These are phyloP conservation scores for Dioctria linearis DNA, from an alignment of 2,888 invertebrate genomes.

Conservation along the genomic window DNA sequence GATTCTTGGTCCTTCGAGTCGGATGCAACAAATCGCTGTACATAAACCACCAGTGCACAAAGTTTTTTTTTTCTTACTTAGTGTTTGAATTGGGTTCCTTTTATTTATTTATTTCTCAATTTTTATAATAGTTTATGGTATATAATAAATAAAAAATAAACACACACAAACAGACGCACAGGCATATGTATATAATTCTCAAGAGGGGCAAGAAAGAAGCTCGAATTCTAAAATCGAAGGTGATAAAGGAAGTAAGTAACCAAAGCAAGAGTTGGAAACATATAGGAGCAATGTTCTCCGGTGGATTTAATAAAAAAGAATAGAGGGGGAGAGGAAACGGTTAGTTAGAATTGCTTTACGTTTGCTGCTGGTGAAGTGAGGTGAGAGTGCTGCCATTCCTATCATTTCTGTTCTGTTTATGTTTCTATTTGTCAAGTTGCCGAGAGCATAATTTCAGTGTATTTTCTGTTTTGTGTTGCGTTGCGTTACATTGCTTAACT, in stretches of 20 bases:
- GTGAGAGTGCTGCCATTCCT: background rate
- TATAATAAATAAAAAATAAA: background rate
- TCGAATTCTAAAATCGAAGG: background rate
- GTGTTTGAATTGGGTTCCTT: conserved; percentile 3
- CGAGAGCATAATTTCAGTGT: conserved; percentile 35
- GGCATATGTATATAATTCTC: background rate
- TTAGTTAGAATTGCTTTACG: no score
- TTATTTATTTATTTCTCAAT: background rate
- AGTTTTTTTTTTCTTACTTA: background rate
- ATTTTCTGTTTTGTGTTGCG: conserved; percentile 25
- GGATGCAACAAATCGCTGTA: conserved; percentile 29
- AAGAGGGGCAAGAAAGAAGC: background rate
- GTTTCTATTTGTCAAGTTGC: conserved; percentile 46
- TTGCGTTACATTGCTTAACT: conserved; percentile 32
- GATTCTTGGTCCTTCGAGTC: conserved; percentile 1
- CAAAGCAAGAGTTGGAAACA: background rate
- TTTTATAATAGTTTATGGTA: conserved; percentile 2
- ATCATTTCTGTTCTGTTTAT: conserved; percentile 50
- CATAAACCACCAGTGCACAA: conserved; percentile 11
- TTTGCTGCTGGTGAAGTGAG: no score
- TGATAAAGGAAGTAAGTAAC: conserved; percentile 6
- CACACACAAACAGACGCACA: background rate
- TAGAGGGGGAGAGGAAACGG: conserved; percentile 4
- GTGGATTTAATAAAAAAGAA: no score
- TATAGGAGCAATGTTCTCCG: no score